Conservation (phyloP, 2,888 invertebrate genomes). For the Acleris holmiana region DNA sequence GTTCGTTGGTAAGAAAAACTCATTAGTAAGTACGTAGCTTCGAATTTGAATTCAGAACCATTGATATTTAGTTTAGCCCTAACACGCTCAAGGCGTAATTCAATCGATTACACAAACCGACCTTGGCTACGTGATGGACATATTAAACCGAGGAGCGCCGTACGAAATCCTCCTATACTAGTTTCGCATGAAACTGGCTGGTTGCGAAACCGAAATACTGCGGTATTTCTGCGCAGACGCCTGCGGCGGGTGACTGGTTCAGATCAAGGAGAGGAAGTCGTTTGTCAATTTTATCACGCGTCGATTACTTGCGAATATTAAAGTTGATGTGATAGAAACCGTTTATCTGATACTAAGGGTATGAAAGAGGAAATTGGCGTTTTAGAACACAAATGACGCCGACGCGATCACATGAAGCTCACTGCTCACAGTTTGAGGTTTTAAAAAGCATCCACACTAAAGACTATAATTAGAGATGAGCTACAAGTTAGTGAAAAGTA, state of each 20-base stretch:
- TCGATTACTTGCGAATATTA: constrained; percentile 35
- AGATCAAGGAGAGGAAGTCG: constrained; percentile 35
- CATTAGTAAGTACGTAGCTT: too few relatives aligned
- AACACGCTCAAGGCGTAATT: not conserved
- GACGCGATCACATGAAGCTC: too few relatives aligned
- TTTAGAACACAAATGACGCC: constrained; percentile 10
- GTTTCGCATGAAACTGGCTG: constrained; percentile 13
- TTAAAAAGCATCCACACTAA: too few relatives aligned
- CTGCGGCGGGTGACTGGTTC: constrained; percentile 21
- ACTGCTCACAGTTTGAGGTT: too few relatives aligned
- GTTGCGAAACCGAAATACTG: constrained; percentile 16
- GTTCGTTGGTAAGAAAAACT: too few relatives aligned
- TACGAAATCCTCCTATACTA: constrained; percentile 16
- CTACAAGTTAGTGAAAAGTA: too few relatives aligned
- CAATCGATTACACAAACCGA: not conserved
- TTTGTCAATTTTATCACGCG: constrained; percentile 37
- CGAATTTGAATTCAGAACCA: too few relatives aligned
- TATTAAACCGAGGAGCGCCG: constrained; percentile 2
- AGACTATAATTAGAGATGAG: too few relatives aligned
- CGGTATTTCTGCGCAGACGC: not conserved
- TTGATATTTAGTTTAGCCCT: too few relatives aligned
- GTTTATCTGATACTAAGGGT: too few relatives aligned
- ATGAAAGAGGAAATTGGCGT: not conserved
- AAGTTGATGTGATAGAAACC: constrained; percentile 1
- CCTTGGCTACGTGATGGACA: not conserved